phyloP scores from a whole-genome alignment of 2,113 vertebrate genomes.

The Leptosomus discolor region DNA sequence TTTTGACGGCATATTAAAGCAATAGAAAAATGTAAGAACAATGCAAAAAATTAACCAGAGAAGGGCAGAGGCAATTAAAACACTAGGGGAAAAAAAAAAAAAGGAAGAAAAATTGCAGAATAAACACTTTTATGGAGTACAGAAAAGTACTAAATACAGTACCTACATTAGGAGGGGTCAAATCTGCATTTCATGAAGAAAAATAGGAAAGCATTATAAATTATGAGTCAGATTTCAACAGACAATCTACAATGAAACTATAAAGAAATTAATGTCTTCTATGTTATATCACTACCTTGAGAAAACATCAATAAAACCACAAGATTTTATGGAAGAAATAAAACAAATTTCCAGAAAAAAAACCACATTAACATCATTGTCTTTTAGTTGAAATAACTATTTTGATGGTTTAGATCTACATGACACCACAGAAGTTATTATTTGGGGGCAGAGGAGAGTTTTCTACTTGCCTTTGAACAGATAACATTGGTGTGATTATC shows the following conservation, averaged over 20 bases:
- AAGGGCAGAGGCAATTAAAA: constrained; percentile 27
- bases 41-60: constrained; percentile 63
- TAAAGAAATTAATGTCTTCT: constrained; percentile 31
- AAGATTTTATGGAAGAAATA: neutral
- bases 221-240: constrained; percentile 72
- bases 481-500: neutral
- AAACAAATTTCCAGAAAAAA: neutral
- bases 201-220: constrained; percentile 80
- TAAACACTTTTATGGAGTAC: constrained; percentile 59
- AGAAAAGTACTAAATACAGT: constrained; percentile 84
- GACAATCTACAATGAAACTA: constrained; percentile 53
- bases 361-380: neutral
- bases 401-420: neutral
- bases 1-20: constrained; percentile 74
- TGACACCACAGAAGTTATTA: neutral
- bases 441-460: neutral
- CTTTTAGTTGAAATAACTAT: constrained; percentile 1
- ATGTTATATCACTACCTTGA: constrained; percentile 36
- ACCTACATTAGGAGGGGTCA: constrained; percentile 89
- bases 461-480: neutral
- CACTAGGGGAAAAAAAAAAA: neutral
- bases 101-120: neutral
- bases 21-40: constrained; percentile 60
- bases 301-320: constrained; percentile 34
- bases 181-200: constrained; percentile 82